phyloP scores from a whole-genome alignment of 2,113 vertebrate species.

The Trichechus manatus region DNA sequence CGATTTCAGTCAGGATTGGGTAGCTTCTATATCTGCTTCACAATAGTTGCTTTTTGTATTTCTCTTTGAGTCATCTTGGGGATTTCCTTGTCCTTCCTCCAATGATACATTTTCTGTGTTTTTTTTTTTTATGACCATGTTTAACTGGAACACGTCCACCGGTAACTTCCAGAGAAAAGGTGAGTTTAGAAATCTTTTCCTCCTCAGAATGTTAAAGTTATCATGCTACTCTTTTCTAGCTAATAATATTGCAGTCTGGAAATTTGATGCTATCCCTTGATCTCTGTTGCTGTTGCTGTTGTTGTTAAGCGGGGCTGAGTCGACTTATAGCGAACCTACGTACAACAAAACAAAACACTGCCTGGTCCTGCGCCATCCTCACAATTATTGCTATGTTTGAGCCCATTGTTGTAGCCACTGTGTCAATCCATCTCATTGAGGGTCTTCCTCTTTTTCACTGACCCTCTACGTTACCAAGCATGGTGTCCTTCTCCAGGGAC shows the following conservation, averaged over 20 bases:
- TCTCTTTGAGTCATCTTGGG: not conserved
- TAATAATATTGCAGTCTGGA: not conserved
- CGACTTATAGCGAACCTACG: no score
- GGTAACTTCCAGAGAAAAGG: conserved; percentile 1
- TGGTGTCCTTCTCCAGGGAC: no score
- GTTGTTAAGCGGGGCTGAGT: no score
- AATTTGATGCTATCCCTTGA: not conserved
- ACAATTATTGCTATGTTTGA: no score
- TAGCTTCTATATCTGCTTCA: not conserved
- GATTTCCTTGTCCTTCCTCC: not conserved
- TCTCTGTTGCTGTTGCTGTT: no score
- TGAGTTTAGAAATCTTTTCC: conserved; percentile 42
- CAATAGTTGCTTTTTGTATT: not conserved
- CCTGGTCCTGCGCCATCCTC: no score
- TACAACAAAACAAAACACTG: no score
- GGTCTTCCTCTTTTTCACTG: no score
- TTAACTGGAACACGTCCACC: not conserved
- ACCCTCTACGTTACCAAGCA: no score
- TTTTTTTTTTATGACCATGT: not conserved
- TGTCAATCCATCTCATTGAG: no score
- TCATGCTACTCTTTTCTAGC: not conserved
- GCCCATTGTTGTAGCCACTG: no score
- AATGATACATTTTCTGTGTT: not conserved
- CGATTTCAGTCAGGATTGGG: not conserved
- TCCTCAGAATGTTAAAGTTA: not conserved